Percentiles rank a stretch among this genome's conserved stretches.
These are phyloP conservation scores for Gephyroberyx darwinii DNA, from an alignment of 2,797 vertebrate genomes.

Conservation along the genomic window DNA sequence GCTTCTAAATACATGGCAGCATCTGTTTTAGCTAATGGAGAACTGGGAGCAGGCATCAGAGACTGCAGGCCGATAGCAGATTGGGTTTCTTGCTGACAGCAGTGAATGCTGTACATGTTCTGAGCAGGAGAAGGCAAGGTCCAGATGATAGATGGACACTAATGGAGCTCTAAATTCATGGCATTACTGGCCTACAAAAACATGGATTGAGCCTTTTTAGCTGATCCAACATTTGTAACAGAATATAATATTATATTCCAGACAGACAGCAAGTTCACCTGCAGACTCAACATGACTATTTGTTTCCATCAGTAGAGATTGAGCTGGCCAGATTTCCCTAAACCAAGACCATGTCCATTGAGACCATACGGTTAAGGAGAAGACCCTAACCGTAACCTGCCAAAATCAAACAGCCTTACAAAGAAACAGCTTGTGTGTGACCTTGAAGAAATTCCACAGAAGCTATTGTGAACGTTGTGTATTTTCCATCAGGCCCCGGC, in stretches of 20 bases:
- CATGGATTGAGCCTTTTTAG: constrained; percentile 6
- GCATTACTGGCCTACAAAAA: constrained; percentile 26
- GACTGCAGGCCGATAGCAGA: constrained; percentile 57
- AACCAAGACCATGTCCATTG: not conserved
- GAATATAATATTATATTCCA: not conserved
- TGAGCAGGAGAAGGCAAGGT: constrained; percentile 60
- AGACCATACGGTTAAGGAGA: not conserved
- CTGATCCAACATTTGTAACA: not conserved
- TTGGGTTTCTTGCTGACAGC: constrained; percentile 83
- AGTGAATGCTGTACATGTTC: constrained; percentile 73
- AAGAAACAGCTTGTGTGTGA: not conserved
- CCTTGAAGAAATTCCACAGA: not conserved
- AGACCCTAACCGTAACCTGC: no score
- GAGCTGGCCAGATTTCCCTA: no score
- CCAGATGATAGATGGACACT: constrained; percentile 42
- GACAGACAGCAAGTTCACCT: no score
- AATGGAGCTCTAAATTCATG: constrained; percentile 25
- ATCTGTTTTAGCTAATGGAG: constrained; percentile 83
- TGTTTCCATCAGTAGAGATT: no score
- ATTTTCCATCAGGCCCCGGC: constrained; percentile 79
- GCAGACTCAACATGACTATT: no score
- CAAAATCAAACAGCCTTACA: no score
- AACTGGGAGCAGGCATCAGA: constrained; percentile 54
- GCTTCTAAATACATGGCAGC: constrained; percentile 84
- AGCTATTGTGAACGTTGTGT: constrained; percentile 10